Evolutionary conservation across 2,113 vertebrate genomes (phyloP).

Genomic region (Falco punctatus): DNA sequence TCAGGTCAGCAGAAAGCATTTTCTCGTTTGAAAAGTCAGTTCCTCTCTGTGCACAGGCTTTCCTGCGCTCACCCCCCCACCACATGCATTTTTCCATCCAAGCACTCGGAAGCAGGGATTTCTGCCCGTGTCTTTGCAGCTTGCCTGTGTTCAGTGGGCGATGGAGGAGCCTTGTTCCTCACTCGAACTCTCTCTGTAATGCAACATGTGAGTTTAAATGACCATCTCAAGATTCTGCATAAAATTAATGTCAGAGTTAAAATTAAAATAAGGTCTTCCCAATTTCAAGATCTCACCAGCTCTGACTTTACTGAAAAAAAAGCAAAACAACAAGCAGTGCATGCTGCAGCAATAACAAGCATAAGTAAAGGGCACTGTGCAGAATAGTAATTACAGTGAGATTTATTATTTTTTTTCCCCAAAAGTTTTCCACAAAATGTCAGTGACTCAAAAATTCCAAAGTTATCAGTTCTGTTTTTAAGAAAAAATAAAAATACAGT

Average conservation of each 20-base stretch:
- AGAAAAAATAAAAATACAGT: background rate
- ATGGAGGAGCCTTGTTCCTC: background rate
- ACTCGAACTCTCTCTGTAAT: background rate
- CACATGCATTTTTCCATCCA: background rate
- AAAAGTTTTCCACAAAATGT: background rate
- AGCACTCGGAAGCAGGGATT: background rate
- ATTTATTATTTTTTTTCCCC: too few relatives aligned
- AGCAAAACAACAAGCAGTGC: background rate
- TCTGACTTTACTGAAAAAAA: background rate
- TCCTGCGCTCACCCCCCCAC: fast-evolving
- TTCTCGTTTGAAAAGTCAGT: background rate
- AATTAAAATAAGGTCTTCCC: background rate
- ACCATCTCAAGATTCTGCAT: fast-evolving
- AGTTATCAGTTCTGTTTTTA: background rate
- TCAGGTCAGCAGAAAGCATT: background rate
- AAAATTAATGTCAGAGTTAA: background rate
- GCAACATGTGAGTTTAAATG: fast-evolving
- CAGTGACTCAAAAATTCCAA: background rate
- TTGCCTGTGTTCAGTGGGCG: fast-evolving
- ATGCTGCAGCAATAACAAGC: background rate
- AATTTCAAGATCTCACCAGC: background rate
- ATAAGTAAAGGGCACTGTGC: background rate
- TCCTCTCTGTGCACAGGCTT: background rate
- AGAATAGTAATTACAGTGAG: background rate
- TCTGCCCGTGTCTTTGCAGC: fast-evolving